Percentiles rank a stretch among this genome's conserved stretches.
Evolutionary conservation across 2,888 invertebrate genomes (phyloP).

Genomic region (Perdita meconis): DNA sequence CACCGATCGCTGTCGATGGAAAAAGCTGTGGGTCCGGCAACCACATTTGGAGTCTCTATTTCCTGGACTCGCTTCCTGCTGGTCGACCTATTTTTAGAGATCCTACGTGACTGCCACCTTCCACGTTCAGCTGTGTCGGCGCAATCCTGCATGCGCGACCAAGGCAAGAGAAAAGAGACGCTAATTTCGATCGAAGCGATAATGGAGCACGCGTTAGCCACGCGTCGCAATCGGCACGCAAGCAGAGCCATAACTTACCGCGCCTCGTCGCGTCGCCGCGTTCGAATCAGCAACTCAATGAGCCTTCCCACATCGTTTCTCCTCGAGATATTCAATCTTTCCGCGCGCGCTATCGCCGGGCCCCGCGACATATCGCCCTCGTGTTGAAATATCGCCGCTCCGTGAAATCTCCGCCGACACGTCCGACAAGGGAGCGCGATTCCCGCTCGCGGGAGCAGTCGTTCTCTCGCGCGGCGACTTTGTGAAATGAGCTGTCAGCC

Average conservation of each 20-base stretch:
- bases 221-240: conserved; percentile 6
- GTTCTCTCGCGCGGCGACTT: conserved; percentile 17
- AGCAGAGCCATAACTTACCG: conserved; percentile 15
- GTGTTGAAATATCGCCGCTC: conserved; percentile 20
- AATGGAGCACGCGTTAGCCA: background rate
- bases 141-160: too few species aligned
- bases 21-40: background rate
- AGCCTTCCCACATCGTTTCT: conserved; percentile 26
- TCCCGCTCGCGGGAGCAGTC: background rate
- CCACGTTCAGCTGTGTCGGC: background rate
- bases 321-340: conserved; percentile 24
- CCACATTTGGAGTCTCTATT: conserved; percentile 10
- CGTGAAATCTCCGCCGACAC: conserved; percentile 11
- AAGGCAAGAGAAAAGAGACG: too few species aligned
- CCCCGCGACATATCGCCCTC: background rate
- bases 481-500: conserved; percentile 10
- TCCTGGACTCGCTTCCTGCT: conserved; percentile 32
- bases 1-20: background rate
- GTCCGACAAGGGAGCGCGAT: conserved; percentile 12
- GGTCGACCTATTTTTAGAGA: conserved; percentile 36
- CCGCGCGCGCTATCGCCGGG: conserved; percentile 7
- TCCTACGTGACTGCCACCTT: conserved; percentile 32
- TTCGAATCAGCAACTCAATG: conserved; percentile 14
- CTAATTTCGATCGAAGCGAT: background rate
- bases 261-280: background rate